Conservation (phyloP, 2,797 vertebrate genomes). For the Oreortyx pictus region DNA sequence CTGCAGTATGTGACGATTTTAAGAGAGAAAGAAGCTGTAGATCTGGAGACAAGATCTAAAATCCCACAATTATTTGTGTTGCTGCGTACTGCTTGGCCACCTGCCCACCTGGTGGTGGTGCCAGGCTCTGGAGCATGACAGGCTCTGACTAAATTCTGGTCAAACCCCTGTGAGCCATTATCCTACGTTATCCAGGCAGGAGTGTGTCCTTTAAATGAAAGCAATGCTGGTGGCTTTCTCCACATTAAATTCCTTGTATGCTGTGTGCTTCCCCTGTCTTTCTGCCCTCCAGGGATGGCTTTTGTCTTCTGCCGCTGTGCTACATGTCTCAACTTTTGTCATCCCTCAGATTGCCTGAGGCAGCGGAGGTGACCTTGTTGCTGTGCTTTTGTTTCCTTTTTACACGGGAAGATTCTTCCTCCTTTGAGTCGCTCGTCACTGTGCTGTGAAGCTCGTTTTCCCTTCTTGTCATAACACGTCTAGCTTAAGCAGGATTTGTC, state of each 20-base stretch:
- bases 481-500: not conserved
- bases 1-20: not conserved
- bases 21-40: not conserved
- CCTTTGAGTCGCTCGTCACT: not conserved
- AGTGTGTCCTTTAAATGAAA: not conserved
- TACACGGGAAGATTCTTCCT: not conserved
- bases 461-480: slow-evolving; percentile 5
- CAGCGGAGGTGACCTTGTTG: slow-evolving; percentile 64
- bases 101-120: fast-evolving
- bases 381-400: slow-evolving; percentile 55
- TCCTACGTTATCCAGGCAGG: not conserved
- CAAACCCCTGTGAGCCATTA: not conserved
- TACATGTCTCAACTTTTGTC: slow-evolving; percentile 72
- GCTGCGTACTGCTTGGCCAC: not conserved
- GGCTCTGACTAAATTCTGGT: not conserved
- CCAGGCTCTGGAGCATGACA: not conserved
- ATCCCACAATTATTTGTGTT: not conserved
- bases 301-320: slow-evolving; percentile 68
- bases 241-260: not conserved
- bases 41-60: not conserved
- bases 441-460: not conserved
- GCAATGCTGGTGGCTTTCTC: not conserved
- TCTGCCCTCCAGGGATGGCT: slow-evolving; percentile 62
- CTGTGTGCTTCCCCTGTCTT: not conserved
- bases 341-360: slow-evolving; percentile 70